Base-by-base conservation (phyloP, 2,797 vertebrate species). In the Cossypha heuglini region DNA sequence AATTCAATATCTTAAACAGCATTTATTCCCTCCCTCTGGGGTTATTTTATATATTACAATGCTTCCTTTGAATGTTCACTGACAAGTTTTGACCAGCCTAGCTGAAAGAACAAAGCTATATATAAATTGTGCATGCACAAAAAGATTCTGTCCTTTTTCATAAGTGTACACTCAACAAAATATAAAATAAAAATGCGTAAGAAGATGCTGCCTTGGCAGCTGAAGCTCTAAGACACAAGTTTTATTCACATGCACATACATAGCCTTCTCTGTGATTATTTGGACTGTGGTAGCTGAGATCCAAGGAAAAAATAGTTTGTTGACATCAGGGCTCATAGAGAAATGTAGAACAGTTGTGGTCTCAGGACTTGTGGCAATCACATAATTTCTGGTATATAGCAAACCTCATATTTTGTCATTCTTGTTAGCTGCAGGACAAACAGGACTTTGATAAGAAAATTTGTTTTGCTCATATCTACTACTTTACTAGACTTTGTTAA, bases 1-100 rank as follows among this genome's bases (percentile, higher is more conserved):
- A 72, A 66, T 91, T 89, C 95, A 96, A 92, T 97, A 93, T 81
- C 81, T 96, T 96, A 92, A 97, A 88, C 42, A 94, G 88, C 73
- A 96, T 91, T 96, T 97, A 92, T 91, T 91, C 57, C 49, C n/a
- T 74, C 25, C 55, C 71, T 87, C 84, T 54, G 88, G 82, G 72
- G 82, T 94, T 82, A 73, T 88, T 94, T 91, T 90, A 59, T 90
- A 55, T 86, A 88, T 91, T 86, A 92, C 91, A 94, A 91, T 31
- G 40, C 58, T 83, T 94, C 31, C 40, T 91, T 82, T 96, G 81
- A 91, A 49, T 75, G 72, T 72, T 91, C 54, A 21, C 75, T 81
- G 84, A 75, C 68, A 59, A 62, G 49, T 88, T 95, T 93, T 93
- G 72, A 64, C 33, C 96, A 94, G 81, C 28, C 81, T 78, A 33